These are phyloP conservation scores for Sorex maritimensis DNA, from an alignment of 2,797 vertebrate species.

Conservation along the genomic window DNA sequence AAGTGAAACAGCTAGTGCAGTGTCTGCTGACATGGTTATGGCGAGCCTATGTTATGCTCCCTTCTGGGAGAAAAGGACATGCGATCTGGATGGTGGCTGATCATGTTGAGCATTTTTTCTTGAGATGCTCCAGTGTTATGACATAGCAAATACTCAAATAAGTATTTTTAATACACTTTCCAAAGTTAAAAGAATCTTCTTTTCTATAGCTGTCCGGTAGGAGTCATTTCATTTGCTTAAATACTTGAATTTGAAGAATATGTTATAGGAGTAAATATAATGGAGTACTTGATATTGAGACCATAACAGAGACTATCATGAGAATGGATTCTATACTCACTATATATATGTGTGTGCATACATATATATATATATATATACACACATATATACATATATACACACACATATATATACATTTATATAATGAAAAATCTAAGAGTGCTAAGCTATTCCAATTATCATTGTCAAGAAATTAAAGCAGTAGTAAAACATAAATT, in stretches of 20 bases:
- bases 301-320: not conserved
- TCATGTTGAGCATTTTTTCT: no score
- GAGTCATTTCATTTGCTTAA: not conserved
- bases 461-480: not conserved
- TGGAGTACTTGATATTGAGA: not conserved
- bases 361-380: no score
- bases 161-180: constrained; percentile 52
- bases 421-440: not conserved
- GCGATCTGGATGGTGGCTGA: no score
- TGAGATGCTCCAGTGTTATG: not conserved
- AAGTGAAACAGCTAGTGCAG: no score
- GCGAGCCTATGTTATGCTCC: no score
- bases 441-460: not conserved
- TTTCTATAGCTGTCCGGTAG: not conserved
- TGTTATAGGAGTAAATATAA: not conserved
- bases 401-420: not conserved
- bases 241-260: not conserved
- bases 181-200: constrained; percentile 5
- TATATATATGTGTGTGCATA: no score
- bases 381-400: no score
- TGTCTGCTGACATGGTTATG: no score
- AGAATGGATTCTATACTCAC: no score
- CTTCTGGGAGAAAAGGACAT: no score
- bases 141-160: not conserved
- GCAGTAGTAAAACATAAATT: not conserved